phyloP scores from a whole-genome alignment of 2,888 invertebrate genomes.

The Isotomurus palustris region DNA sequence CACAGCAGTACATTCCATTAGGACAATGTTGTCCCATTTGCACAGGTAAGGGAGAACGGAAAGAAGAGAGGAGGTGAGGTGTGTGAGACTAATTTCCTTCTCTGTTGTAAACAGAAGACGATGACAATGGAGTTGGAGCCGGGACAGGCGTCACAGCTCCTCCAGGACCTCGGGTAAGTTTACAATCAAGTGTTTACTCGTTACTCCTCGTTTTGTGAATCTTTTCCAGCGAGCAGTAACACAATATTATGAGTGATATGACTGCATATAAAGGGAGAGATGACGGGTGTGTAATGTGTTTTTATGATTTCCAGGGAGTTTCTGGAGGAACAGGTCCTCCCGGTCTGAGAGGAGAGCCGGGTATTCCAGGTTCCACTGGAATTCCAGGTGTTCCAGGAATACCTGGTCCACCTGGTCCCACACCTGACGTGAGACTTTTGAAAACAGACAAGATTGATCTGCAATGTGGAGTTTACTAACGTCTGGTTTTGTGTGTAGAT shows the following conservation, averaged over 20 bases:
- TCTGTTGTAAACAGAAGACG: slow-evolving; percentile 11
- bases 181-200: no score
- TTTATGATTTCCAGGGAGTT: slow-evolving; percentile 50
- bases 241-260: no score
- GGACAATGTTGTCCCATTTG: slow-evolving; percentile 54
- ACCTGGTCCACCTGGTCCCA: slow-evolving; percentile 65
- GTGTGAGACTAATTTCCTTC: not conserved
- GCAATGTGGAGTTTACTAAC: not conserved
- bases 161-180: slow-evolving; percentile 50
- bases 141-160: slow-evolving; percentile 48
- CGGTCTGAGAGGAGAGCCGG: slow-evolving; percentile 61
- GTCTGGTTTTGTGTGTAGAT: slow-evolving; percentile 52
- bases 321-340: slow-evolving; percentile 56
- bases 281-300: not conserved
- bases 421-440: slow-evolving; percentile 60
- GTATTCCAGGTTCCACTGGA: slow-evolving; percentile 61
- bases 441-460: not conserved
- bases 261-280: no score
- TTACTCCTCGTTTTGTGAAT: no score
- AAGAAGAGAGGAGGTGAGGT: no score
- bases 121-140: slow-evolving; percentile 32
- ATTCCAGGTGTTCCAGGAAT: slow-evolving; percentile 56
- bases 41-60: slow-evolving; percentile 49
- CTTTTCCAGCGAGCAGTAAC: no score
- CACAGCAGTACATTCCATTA: slow-evolving; percentile 51